These are phyloP conservation scores for Yponomeuta plumbellus DNA, from an alignment of 2,888 invertebrate genomes.

Conservation along the genomic window DNA sequence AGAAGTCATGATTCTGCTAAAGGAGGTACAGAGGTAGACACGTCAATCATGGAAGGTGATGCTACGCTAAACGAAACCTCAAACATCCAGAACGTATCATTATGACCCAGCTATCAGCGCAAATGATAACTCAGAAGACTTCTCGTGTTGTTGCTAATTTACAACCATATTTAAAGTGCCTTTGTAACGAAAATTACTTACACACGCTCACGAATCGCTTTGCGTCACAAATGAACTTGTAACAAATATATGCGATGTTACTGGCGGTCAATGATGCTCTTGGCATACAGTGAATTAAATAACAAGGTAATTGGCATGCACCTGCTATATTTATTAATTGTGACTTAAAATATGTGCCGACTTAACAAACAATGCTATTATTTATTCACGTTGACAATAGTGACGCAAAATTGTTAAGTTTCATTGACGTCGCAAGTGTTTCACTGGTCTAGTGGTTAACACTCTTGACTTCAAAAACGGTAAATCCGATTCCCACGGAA, in stretches of 20 bases:
- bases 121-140: neutral
- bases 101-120: conserved; percentile 6
- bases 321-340: neutral
- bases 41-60: neutral
- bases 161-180: neutral
- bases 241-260: conserved; percentile 8
- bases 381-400: neutral
- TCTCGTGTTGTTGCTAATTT: conserved; percentile 7
- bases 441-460: no score
- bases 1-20: neutral
- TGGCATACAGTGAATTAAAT: neutral
- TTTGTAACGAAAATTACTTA: neutral
- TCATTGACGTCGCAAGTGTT: no score
- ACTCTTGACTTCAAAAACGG: no score
- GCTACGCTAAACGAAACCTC: neutral
- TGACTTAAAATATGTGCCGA: neutral
- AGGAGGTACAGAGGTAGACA: neutral
- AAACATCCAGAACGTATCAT: neutral
- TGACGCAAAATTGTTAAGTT: neutral
- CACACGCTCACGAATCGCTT: conserved; percentile 6
- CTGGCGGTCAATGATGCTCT: conserved; percentile 10
- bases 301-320: neutral
- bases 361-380: neutral
- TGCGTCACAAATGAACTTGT: conserved; percentile 14
- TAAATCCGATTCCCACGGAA: no score